Evolutionary conservation across 2,113 vertebrate species (phyloP).

Genomic region (Oxygymnocypris stewartii): DNA sequence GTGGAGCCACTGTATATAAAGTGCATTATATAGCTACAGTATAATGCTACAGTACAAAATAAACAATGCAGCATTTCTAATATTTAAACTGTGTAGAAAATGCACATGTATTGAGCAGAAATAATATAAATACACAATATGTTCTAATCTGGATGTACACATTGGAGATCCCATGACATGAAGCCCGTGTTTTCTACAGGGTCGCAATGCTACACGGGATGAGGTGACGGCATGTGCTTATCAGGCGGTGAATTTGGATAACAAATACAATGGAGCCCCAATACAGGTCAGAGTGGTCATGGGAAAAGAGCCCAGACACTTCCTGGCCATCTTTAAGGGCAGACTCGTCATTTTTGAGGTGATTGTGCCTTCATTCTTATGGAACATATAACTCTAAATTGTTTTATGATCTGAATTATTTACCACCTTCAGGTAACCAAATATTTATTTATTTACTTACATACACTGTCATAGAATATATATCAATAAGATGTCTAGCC

Average conservation of each 20-base stretch:
- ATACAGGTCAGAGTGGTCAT: slow-evolving; percentile 89
- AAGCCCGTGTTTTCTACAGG: slow-evolving; percentile 69
- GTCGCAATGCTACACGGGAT: slow-evolving; percentile 82
- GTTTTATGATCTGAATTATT: background rate
- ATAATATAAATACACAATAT: background rate
- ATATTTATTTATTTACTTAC: background rate
- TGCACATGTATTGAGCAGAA: background rate
- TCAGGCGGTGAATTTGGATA: slow-evolving; percentile 84
- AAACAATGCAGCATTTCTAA: background rate
- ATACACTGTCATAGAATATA: background rate
- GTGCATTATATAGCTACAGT: background rate
- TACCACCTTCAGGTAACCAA: background rate
- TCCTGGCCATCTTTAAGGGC: slow-evolving; percentile 89
- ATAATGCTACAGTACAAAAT: background rate
- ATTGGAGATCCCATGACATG: background rate
- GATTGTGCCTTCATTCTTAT: background rate
- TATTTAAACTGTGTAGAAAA: background rate
- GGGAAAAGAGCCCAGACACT: slow-evolving; percentile 89
- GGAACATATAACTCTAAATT: background rate
- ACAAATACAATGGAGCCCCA: slow-evolving; percentile 78
- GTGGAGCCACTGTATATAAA: background rate
- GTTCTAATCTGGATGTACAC: background rate
- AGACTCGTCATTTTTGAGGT: slow-evolving; percentile 88
- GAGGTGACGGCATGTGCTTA: slow-evolving; percentile 85
- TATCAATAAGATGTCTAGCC: background rate